A percentile compares a stretch with the other conserved stretches of the same genome.
Evolutionary conservation across 1,140 invertebrate genomes (phyloP).

Genomic region (Diabrotica undecimpunctata): DNA sequence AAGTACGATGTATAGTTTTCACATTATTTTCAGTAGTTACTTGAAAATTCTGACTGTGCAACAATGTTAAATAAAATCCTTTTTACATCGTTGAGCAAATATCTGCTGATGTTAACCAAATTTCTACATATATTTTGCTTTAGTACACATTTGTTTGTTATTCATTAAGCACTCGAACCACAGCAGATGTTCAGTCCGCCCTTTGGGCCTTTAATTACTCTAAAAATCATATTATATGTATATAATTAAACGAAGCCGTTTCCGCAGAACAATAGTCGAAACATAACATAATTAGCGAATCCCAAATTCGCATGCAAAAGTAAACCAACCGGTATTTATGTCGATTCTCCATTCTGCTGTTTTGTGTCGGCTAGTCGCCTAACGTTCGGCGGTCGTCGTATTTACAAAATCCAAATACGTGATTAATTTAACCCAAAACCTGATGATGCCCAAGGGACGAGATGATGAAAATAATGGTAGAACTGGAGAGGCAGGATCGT

Average conservation of each 20-base stretch:
- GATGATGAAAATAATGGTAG: not conserved
- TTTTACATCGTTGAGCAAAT: too few relatives aligned
- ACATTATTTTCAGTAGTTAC: too few relatives aligned
- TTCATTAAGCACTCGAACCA: not conserved
- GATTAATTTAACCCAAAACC: constrained; percentile 1
- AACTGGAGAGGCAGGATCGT: not conserved
- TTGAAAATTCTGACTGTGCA: too few relatives aligned
- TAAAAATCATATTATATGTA: not conserved
- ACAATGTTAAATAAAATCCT: too few relatives aligned
- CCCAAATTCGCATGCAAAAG: not conserved
- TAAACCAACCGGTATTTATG: constrained; percentile 1
- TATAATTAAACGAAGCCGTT: not conserved
- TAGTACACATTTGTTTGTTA: not conserved
- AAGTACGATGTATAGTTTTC: too few relatives aligned
- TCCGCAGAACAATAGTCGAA: not conserved
- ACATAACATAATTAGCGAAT: not conserved
- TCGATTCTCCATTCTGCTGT: not conserved
- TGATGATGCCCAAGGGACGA: not conserved
- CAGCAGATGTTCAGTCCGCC: not conserved
- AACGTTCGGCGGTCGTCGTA: too few relatives aligned
- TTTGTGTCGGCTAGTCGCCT: not conserved
- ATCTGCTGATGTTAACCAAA: too few relatives aligned
- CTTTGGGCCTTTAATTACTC: not conserved
- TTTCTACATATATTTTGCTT: too few relatives aligned
- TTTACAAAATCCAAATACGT: not conserved